Conservation (phyloP, 2,888 invertebrate genomes). For the Linnaemya tessellans region DNA sequence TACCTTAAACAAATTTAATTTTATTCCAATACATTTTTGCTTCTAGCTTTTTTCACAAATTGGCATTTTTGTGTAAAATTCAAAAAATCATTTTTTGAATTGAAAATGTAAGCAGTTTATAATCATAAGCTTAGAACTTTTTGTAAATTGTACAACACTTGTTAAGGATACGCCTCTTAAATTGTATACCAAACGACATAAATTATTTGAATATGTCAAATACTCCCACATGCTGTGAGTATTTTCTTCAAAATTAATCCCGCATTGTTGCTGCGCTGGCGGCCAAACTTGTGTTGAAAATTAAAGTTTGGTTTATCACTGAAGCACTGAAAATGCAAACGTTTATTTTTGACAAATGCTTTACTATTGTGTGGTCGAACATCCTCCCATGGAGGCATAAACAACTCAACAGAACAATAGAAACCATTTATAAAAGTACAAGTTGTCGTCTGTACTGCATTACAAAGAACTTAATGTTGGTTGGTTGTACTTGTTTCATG, state of each 20-base stretch:
- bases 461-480: constrained; percentile 36
- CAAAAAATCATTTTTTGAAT: too few relatives aligned
- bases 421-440: constrained; percentile 46
- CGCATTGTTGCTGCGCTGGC: constrained; percentile 18
- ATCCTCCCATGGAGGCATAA: constrained; percentile 1
- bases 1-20: too few relatives aligned
- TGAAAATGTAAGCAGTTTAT: neutral
- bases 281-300: constrained; percentile 48
- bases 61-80: too few relatives aligned
- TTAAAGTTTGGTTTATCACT: constrained; percentile 24
- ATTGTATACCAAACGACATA: constrained; percentile 12
- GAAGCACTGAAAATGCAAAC: constrained; percentile 13
- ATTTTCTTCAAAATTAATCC: neutral
- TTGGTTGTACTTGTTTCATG: constrained; percentile 4
- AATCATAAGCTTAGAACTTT: too few relatives aligned
- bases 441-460: constrained; percentile 47
- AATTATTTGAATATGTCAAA: constrained; percentile 40
- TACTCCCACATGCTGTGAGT: constrained; percentile 56
- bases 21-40: too few relatives aligned
- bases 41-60: too few relatives aligned
- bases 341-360: constrained; percentile 61
- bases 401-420: constrained; percentile 41
- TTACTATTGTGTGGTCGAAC: constrained; percentile 13
- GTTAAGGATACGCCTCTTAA: constrained; percentile 21
- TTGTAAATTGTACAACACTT: neutral